These are phyloP conservation scores for Cephus spinipes DNA, from an alignment of 2,888 invertebrate genomes.

Conservation along the genomic window DNA sequence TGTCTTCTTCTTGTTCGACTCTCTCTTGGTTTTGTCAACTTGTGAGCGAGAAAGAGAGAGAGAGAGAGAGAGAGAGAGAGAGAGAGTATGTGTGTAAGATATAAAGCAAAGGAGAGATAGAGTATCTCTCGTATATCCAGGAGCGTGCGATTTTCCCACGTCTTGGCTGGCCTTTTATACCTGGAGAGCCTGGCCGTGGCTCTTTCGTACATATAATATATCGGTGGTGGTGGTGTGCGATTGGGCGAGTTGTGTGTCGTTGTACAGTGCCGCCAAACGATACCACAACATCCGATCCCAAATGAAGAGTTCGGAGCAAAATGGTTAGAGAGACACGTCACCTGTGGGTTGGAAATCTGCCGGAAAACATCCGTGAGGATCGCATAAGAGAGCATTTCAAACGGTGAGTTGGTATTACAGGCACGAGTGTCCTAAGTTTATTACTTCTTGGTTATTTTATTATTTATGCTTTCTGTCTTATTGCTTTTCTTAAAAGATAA, in stretches of 20 bases:
- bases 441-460: not conserved
- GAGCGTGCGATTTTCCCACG: not conserved
- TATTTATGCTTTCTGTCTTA: not conserved
- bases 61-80: not conserved
- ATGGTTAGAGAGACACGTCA: slow-evolving; percentile 99
- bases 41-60: not conserved
- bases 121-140: not conserved
- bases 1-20: not conserved
- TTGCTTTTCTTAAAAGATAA: not conserved
- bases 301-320: slow-evolving; percentile 95
- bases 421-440: not conserved
- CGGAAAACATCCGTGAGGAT: slow-evolving; percentile 98
- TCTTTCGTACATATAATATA: not conserved
- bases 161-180: not conserved
- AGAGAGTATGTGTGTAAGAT: not conserved
- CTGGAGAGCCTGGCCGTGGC: not conserved
- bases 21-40: not conserved
- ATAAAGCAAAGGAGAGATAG: not conserved
- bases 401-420: slow-evolving; percentile 76
- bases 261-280: slow-evolving; percentile 67
- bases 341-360: slow-evolving; percentile 99
- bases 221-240: slow-evolving; percentile 38
- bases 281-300: slow-evolving; percentile 74
- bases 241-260: slow-evolving; percentile 65
- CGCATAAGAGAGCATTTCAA: slow-evolving; percentile 97